Evolutionary conservation across 2,113 vertebrate genomes (phyloP).

Genomic region (Hippocampus abdominalis): DNA sequence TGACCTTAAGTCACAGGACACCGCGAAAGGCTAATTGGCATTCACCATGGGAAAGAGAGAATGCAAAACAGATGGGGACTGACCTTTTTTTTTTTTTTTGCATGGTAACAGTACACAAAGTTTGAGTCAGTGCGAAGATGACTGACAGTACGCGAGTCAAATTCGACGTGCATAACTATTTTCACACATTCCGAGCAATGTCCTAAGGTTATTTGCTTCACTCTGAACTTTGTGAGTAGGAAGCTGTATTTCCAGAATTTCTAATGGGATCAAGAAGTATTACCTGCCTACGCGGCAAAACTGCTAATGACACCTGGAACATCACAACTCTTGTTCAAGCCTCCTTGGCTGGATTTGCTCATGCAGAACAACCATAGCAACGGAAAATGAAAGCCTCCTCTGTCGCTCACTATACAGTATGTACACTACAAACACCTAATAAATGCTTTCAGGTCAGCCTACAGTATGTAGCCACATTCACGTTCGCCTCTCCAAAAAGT

Average conservation of each 20-base stretch:
- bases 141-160: neutral
- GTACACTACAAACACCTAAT: conserved; percentile 45
- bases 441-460: conserved; percentile 10
- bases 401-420: conserved; percentile 18
- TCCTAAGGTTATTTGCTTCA: conserved; percentile 15
- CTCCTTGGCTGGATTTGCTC: conserved; percentile 12
- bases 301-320: conserved; percentile 13
- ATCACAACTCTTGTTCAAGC: conserved; percentile 3
- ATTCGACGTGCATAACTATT: neutral
- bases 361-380: conserved; percentile 29
- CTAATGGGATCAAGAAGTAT: neutral
- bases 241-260: neutral
- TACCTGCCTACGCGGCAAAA: neutral
- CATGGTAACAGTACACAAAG: conserved; percentile 7
- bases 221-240: neutral
- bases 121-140: conserved; percentile 9
- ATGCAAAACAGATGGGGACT: neutral
- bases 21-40: conserved; percentile 19
- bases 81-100: neutral
- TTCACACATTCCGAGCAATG: neutral
- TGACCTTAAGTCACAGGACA: conserved; percentile 1
- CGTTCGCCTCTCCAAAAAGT: neutral
- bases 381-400: conserved; percentile 13
- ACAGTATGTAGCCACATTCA: conserved; percentile 11
- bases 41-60: conserved; percentile 12